Conservation (phyloP, 2,113 vertebrate genomes). For the Pimephales promelas region DNA sequence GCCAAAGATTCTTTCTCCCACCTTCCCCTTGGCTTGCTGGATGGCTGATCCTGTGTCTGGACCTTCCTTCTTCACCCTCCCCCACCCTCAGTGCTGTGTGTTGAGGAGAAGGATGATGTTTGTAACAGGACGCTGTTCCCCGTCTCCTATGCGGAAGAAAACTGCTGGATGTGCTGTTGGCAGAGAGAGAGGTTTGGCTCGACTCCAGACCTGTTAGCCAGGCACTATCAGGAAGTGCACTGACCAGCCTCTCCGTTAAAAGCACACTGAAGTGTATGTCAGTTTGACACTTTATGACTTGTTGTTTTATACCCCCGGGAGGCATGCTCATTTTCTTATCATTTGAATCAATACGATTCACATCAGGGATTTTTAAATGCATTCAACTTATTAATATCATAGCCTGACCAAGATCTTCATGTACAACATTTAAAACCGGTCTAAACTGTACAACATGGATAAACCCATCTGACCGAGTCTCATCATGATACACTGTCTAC, state of each 20-base stretch:
- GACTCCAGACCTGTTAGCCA: conserved; percentile 57
- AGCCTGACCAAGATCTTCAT: neutral
- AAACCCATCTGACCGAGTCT: conserved; percentile 7
- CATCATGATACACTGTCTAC: conserved; percentile 10
- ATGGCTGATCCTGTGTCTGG: conserved; percentile 54
- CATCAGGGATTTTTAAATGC: neutral
- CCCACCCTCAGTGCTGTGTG: conserved; percentile 34
- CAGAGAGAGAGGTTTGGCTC: conserved; percentile 52
- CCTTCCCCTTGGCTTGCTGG: conserved; percentile 37
- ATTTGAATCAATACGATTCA: neutral
- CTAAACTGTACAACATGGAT: conserved; percentile 5
- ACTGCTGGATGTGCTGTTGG: conserved; percentile 45
- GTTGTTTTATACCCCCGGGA: neutral
- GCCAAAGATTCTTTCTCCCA: conserved; percentile 49
- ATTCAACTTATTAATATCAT: neutral
- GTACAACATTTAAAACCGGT: neutral
- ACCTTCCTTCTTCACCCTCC: conserved; percentile 49
- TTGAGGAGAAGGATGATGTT: conserved; percentile 39
- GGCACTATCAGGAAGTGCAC: conserved; percentile 71
- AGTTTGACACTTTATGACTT: neutral
- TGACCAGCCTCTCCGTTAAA: conserved; percentile 55
- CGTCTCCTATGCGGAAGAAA: conserved; percentile 52
- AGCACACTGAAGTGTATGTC: conserved; percentile 5
- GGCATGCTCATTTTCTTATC: neutral
- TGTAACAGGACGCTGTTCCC: conserved; percentile 53